Base-by-base conservation (phyloP, 2,888 invertebrate genomes). In the Pilophorus perplexus region DNA sequence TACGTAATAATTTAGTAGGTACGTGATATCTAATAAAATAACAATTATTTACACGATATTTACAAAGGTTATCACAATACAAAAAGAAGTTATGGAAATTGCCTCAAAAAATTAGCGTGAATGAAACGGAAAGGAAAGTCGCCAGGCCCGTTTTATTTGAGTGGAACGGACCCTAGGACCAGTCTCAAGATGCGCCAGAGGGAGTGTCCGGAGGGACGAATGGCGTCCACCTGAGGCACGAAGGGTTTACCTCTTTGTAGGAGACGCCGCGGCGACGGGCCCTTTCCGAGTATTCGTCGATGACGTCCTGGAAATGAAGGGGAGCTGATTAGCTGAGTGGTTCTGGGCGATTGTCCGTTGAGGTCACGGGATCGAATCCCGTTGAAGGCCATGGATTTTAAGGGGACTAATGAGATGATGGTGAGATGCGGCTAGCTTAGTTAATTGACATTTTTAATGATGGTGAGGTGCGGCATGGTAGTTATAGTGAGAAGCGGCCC, bases 211-310 rank as follows among this genome's bases (percentile, higher is more conserved):
- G 72, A 46, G 72, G 71, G 20, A 72, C 84, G 76, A 85, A 86
- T 23, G 92, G 92, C 77, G 85, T 87, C 96, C 96, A 96, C 75
- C 90, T 87, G 77, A 96, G 83, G 80, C 88, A 91, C 73, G 83
- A 80, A 62, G 88, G 85, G 80, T 96, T 95, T 74, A 96, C 93
- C 80, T 88, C 88, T 76, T 92, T 90, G 74, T 89, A 86, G 74
- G 89, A 86, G 20, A 82, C 77, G 44, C 88, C 88, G 38, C 88
- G 82, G 55, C 86, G 82, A 74, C 88, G 85, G 71, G 89, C 87
- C 64, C 93, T 86, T 64, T 93, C 90, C 66, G 89, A 85, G 77
- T 91, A 93, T 75, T 95, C 95, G 75, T 96, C 95, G 72, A 96
- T 83, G 67, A 96, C 89, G 78, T 96, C 96, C 88, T 93, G 81